These are phyloP conservation scores for Nipponia nippon DNA, from an alignment of 2,113 vertebrate species.

Conservation along the genomic window DNA sequence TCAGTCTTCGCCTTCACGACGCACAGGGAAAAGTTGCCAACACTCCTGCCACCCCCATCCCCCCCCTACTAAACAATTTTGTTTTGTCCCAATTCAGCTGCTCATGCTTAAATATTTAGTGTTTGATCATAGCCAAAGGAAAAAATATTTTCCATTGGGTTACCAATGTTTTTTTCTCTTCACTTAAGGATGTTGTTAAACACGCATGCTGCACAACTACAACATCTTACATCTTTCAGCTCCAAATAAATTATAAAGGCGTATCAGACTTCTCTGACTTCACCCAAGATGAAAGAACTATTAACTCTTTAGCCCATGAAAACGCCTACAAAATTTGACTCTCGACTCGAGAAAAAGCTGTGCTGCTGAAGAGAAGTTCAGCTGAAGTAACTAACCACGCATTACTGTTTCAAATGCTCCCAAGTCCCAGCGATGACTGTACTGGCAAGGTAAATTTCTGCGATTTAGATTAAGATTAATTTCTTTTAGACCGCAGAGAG, in stretches of 20 bases:
- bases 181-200: background rate
- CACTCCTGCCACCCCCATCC: background rate
- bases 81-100: background rate
- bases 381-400: background rate
- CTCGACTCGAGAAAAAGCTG: background rate
- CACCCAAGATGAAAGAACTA: background rate
- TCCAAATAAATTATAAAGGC: background rate
- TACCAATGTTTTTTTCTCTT: background rate
- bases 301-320: conserved; percentile 10
- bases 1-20: fast-evolving
- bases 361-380: background rate
- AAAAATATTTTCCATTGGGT: background rate
- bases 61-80: background rate
- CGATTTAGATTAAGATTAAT: background rate
- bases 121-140: background rate
- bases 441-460: background rate
- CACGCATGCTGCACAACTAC: background rate
- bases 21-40: background rate
- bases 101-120: background rate
- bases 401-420: background rate
- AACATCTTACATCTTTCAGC: background rate
- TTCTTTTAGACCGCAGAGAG: background rate
- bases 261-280: background rate
- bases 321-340: background rate
- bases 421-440: background rate